Conservation (phyloP, 1,140 invertebrate genomes). For the Nebria ingens region DNA sequence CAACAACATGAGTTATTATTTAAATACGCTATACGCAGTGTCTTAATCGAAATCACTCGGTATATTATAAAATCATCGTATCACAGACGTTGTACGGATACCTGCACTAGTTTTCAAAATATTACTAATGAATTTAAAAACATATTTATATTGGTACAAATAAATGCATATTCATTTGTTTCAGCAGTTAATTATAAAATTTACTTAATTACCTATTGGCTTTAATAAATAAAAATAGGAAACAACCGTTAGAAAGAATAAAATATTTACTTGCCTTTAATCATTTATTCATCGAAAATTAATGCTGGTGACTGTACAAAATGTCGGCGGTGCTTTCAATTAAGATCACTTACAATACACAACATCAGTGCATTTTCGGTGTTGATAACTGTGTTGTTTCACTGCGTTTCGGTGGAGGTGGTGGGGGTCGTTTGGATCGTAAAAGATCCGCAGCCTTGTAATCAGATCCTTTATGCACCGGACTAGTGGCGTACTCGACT, state of each 20-base stretch:
- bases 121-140: background rate
- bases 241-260: too few species aligned
- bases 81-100: background rate
- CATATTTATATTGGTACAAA: background rate
- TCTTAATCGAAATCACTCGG: too few species aligned
- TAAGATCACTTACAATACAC: background rate
- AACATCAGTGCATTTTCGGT: constrained; percentile 29
- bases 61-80: too few species aligned
- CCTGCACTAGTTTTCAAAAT: background rate
- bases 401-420: constrained; percentile 66
- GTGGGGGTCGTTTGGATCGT: constrained; percentile 51
- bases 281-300: too few species aligned
- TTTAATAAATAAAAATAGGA: too few species aligned
- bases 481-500: constrained; percentile 37
- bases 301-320: background rate
- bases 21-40: background rate
- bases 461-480: constrained; percentile 23
- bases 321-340: background rate
- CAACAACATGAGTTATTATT: too few species aligned
- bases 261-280: too few species aligned
- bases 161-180: background rate
- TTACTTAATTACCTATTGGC: too few species aligned
- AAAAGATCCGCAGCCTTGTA: constrained; percentile 14
- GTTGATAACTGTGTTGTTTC: constrained; percentile 63
- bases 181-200: too few species aligned